These are phyloP conservation scores for Ceyx erithaca DNA, from an alignment of 2,797 vertebrate species.

Conservation along the genomic window DNA sequence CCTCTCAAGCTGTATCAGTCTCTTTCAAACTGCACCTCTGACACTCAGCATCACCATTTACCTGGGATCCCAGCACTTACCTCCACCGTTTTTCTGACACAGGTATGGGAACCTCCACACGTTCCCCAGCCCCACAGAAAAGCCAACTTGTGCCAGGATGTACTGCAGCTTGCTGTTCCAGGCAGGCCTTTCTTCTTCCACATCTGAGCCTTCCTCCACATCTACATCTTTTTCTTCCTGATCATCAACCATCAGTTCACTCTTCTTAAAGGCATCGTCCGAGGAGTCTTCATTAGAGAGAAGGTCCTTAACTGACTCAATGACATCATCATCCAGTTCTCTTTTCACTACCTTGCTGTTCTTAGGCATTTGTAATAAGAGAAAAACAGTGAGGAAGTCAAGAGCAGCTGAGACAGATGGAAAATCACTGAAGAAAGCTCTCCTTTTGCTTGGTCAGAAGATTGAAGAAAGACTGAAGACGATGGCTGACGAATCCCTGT, in stretches of 20 bases:
- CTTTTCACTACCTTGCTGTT: slow-evolving; percentile 95
- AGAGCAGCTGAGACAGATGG: not conserved
- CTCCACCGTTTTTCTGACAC: slow-evolving; percentile 98
- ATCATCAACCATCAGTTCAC: slow-evolving; percentile 87
- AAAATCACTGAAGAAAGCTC: not conserved
- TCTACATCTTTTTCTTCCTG: slow-evolving; percentile 82
- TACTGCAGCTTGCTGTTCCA: slow-evolving; percentile 99
- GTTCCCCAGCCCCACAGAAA: slow-evolving; percentile 97
- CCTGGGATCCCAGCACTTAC: slow-evolving; percentile 79
- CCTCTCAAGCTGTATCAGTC: not conserved
- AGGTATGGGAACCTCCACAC: slow-evolving; percentile 98
- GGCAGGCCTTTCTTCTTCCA: slow-evolving; percentile 90
- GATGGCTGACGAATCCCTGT: slow-evolving; percentile 31
- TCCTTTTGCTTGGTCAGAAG: not conserved
- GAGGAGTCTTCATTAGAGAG: slow-evolving; percentile 95
- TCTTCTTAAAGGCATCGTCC: slow-evolving; percentile 95
- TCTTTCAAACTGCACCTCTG: not conserved
- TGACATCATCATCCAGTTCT: slow-evolving; percentile 96
- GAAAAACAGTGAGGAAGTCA: slow-evolving; percentile 1
- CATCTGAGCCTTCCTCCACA: slow-evolving; percentile 81
- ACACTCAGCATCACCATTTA: not conserved
- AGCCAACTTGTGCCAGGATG: slow-evolving; percentile 97
- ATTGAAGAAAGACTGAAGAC: not conserved
- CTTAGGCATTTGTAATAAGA: slow-evolving; percentile 92
- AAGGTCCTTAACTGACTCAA: slow-evolving; percentile 95